Base-by-base conservation (phyloP, 2,113 vertebrate genomes). In the Acanthisitta chloris region DNA sequence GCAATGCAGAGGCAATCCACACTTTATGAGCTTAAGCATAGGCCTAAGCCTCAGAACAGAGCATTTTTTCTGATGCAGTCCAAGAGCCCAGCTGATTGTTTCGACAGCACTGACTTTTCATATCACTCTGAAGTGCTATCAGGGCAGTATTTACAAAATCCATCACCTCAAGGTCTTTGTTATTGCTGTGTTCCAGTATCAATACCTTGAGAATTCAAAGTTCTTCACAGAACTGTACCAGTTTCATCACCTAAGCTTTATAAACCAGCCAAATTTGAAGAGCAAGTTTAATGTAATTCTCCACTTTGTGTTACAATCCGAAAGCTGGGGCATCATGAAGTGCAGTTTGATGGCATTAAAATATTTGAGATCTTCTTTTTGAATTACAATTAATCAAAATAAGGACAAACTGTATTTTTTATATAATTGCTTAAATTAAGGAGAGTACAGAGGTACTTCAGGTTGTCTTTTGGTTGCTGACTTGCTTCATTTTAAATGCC, bases 401-500 rank as follows among this genome's bases (percentile, higher is more conserved):
- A 78, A 90, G 34, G 33, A 83, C n/a, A 72, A 73, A 59, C 6
- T n/a, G 6, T 33, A 87, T 58, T 89, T 90, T 84, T 94, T 43
- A 88, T 85, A 69, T 79, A 66, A 81, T 83, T 92, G 43, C 45
- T 77, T 40, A 51, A 81, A 67, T 73, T 78, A 83, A 73, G 48
- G 42, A 66, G 45, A 43, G 9, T 74, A 70, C 43, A 66, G 57
- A 84, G 31, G 29, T 69, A 76, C 34, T 91, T 84, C 40, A 45
- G 16, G 46, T 79, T 67, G 49, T 91, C 29, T 46, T 71, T 72
- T 81, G 48, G 52, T 66, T 96, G 51, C 89, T 91, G 83, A 69
- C 40, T 92, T 82, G 18, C 38, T 89, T 95, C 19, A 36, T 89
- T 94, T 94, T 80, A 88, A 79, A 80, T 86, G 52, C 83, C 64